phyloP scores from a whole-genome alignment of 2,888 invertebrate genomes.

The Tribolium freemani region DNA sequence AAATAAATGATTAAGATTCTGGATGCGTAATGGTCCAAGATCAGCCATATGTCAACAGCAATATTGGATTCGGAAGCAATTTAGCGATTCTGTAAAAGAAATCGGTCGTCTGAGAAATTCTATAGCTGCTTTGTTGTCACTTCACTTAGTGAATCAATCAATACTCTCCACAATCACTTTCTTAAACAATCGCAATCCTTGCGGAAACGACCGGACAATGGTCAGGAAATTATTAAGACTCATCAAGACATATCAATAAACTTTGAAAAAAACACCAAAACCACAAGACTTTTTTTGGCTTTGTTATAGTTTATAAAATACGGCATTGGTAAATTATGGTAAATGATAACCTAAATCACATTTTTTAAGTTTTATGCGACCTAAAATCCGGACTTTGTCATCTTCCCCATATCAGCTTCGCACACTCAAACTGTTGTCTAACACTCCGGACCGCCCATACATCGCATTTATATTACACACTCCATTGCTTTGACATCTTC shows the following conservation, averaged over 20 bases:
- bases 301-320: too few species aligned
- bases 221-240: slow-evolving; percentile 40
- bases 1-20: slow-evolving; percentile 49
- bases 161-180: slow-evolving; percentile 49
- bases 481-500: slow-evolving; percentile 51
- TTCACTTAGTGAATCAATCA: slow-evolving; percentile 58
- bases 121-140: slow-evolving; percentile 58
- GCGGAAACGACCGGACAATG: slow-evolving; percentile 50
- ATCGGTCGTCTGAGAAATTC: slow-evolving; percentile 56
- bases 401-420: slow-evolving; percentile 37
- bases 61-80: slow-evolving; percentile 60
- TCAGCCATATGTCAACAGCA: slow-evolving; percentile 58
- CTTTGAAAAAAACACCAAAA: not conserved
- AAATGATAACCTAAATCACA: too few species aligned
- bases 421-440: slow-evolving; percentile 46
- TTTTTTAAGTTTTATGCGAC: too few species aligned
- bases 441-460: slow-evolving; percentile 46
- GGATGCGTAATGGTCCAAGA: slow-evolving; percentile 49
- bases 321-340: too few species aligned
- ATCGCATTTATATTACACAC: slow-evolving; percentile 57
- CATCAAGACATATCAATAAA: slow-evolving; percentile 12
- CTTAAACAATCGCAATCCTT: slow-evolving; percentile 48
- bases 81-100: slow-evolving; percentile 55
- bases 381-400: too few species aligned
- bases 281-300: too few species aligned